phyloP scores from a whole-genome alignment of 2,797 vertebrate species.

The Huso huso region DNA sequence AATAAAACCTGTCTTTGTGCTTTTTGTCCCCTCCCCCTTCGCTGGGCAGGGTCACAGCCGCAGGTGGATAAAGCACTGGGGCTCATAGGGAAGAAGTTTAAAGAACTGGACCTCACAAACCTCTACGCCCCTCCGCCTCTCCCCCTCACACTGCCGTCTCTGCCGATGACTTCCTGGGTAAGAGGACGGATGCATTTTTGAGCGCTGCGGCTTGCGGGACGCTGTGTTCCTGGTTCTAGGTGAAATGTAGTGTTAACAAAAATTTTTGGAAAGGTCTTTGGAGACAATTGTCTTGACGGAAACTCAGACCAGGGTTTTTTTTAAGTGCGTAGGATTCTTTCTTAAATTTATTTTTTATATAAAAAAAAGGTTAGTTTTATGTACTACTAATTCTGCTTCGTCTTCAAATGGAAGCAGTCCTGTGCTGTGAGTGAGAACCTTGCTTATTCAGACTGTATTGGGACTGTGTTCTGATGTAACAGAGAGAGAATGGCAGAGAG shows the following conservation, averaged over 20 bases:
- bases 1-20: not conserved
- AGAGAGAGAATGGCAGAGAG: too few relatives aligned
- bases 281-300: too few relatives aligned
- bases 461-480: too few relatives aligned
- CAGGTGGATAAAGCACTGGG: constrained; percentile 86
- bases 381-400: too few relatives aligned
- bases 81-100: constrained; percentile 90
- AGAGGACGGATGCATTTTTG: constrained; percentile 24
- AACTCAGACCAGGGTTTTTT: too few relatives aligned
- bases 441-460: too few relatives aligned
- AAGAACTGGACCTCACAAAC: constrained; percentile 86
- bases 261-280: not conserved
- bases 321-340: too few relatives aligned
- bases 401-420: too few relatives aligned
- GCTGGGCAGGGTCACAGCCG: constrained; percentile 65
- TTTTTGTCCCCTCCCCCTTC: constrained; percentile 2
- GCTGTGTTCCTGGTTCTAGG: not conserved
- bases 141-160: constrained; percentile 61
- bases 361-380: too few relatives aligned
- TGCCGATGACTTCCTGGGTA: constrained; percentile 94
- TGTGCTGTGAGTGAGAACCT: too few relatives aligned
- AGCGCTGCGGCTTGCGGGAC: not conserved
- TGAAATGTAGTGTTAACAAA: not conserved
- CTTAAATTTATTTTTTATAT: too few relatives aligned
- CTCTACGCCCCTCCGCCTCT: constrained; percentile 74